These are phyloP conservation scores for Pycnonotus jocosus DNA, from an alignment of 2,113 vertebrate species.

Conservation along the genomic window DNA sequence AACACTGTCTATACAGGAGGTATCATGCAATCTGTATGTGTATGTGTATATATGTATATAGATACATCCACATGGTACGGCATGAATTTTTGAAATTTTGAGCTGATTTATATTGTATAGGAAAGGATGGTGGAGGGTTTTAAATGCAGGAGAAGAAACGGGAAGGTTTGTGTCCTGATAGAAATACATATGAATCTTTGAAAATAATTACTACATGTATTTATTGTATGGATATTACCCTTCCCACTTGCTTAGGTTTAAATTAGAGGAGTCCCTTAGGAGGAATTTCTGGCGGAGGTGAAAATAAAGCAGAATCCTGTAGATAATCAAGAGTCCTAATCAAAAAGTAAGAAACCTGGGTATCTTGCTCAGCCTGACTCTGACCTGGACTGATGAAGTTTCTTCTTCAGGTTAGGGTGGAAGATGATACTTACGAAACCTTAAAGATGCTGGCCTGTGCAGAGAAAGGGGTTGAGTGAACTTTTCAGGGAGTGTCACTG, in stretches of 20 bases:
- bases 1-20: neutral
- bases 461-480: slow-evolving; percentile 39
- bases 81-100: neutral
- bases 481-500: slow-evolving; percentile 43
- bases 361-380: neutral
- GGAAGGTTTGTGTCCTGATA: neutral
- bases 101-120: neutral
- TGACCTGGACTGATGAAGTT: neutral
- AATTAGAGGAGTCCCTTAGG: neutral
- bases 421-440: neutral
- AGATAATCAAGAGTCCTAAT: neutral
- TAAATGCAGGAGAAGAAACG: neutral
- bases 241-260: neutral
- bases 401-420: neutral
- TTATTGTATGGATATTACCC: neutral
- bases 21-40: neutral
- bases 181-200: neutral
- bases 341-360: neutral
- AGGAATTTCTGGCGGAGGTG: neutral
- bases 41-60: fast-evolving
- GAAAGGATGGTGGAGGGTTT: neutral
- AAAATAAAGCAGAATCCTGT: neutral
- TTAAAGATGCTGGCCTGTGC: neutral
- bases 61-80: too few species aligned
- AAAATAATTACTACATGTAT: neutral